Base-by-base conservation (phyloP, 1,140 invertebrate species). In the Thaumatotibia leucotreta region DNA sequence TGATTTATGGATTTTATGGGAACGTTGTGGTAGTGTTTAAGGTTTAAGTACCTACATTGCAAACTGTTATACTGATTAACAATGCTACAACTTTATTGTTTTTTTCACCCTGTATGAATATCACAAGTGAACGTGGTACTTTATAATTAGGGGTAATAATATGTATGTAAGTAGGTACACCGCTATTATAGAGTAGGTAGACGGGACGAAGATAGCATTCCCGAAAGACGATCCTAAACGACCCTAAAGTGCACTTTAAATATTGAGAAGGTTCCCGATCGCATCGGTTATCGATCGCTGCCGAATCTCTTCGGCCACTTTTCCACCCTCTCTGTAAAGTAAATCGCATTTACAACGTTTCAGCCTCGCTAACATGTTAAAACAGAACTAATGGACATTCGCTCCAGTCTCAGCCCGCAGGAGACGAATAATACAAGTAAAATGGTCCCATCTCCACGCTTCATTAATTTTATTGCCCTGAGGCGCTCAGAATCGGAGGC, bases 351-450 rank as follows among this genome's bases (percentile, higher is more conserved):
- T 91, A 87, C 86, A 86, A 88, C 84, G 84, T 89, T 89, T 91
- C 88, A 91, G 89, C 86, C 80, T 89, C 86, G 86, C 86, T 91
- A 91, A 91, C 88, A 91, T 89, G 88, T 91, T 91, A 91, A 91
- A 91, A 91, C 86, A 91, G 88, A 91, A 91, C 88, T 91, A 91
- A 91, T 91, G 88, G 88, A 91, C 88, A 91, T 91, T 91, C 88
- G 88, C 82, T 91, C 79, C 86, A 88, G 88, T 88, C 86, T 84
- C 79, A 88, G 86, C 81, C 86, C 85, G 82, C 88, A 91, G 77
- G 88, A 91, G 88, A 91, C 84, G 88, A 91, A 91, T 91, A 91
- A 91, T 91, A 89, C 84, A 87, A 89, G 86, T 91, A 91, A 91
- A 91, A 91, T 91, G 86, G 86, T 91, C 88, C 88, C 88, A 89